Evolutionary conservation across 2,888 invertebrate genomes (phyloP).

Genomic region (Phortica okadai): DNA sequence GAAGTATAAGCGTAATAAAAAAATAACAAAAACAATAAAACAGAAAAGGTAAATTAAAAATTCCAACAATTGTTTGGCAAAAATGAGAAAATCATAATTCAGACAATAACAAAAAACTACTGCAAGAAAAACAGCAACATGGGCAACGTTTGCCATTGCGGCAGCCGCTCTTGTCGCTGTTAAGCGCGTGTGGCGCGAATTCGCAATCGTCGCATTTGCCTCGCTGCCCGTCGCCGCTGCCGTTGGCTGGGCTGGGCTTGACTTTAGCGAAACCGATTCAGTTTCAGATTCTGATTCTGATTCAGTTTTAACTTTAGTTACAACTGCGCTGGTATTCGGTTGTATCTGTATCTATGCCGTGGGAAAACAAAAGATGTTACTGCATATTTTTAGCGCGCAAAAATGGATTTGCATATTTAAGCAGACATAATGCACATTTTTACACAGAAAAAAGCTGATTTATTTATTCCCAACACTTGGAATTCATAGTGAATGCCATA

Average conservation of each 20-base stretch:
- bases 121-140: background rate
- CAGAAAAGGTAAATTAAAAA: slow-evolving; percentile 27
- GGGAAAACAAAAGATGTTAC: slow-evolving; percentile 64
- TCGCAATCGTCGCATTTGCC: background rate
- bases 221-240: background rate
- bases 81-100: slow-evolving; percentile 31
- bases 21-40: slow-evolving; percentile 1
- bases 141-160: background rate
- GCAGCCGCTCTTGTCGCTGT: background rate
- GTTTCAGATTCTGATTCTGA: background rate
- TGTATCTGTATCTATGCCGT: slow-evolving; percentile 41
- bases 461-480: slow-evolving; percentile 46
- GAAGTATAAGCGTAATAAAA: slow-evolving; percentile 5
- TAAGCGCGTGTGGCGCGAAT: background rate
- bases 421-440: slow-evolving; percentile 41
- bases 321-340: background rate
- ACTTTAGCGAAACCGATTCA: background rate
- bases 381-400: slow-evolving; percentile 50
- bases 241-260: background rate
- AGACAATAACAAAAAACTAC: slow-evolving; percentile 3
- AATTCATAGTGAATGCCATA: slow-evolving; percentile 21
- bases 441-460: slow-evolving; percentile 51
- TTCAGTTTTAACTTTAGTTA: background rate
- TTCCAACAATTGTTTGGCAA: slow-evolving; percentile 32
- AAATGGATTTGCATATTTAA: slow-evolving; percentile 64